Percentiles rank a stretch among this genome's conserved stretches.
Evolutionary conservation across 2,888 invertebrate genomes (phyloP).

Genomic region (Melanargia galathea): DNA sequence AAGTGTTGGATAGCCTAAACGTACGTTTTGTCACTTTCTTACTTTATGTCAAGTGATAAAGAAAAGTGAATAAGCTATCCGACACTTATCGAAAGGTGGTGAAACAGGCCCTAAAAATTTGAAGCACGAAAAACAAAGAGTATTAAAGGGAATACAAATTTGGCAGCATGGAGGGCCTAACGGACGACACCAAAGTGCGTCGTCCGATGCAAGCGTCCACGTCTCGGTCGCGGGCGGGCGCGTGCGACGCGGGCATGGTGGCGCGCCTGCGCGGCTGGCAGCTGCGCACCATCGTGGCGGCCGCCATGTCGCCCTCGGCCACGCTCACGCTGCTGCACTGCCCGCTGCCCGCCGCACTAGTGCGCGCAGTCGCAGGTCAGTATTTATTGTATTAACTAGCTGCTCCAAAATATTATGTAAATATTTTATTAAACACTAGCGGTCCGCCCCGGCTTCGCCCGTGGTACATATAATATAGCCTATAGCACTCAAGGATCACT

Average conservation of each 20-base stretch:
- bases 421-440: too few relatives aligned
- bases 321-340: conserved; percentile 89
- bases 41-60: too few relatives aligned
- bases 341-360: conserved; percentile 86
- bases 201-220: conserved; percentile 39
- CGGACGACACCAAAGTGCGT: conserved; percentile 86
- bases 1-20: too few relatives aligned
- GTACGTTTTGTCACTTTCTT: too few relatives aligned
- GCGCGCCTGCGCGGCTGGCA: conserved; percentile 82
- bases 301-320: conserved; percentile 90
- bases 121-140: too few relatives aligned
- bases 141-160: not conserved
- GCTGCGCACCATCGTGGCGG: conserved; percentile 89
- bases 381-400: not conserved
- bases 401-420: too few relatives aligned
- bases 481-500: too few relatives aligned
- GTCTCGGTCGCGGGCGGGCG: conserved; percentile 33
- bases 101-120: too few relatives aligned
- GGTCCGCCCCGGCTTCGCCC: too few relatives aligned
- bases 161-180: conserved; percentile 82
- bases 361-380: conserved; percentile 58
- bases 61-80: too few relatives aligned
- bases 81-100: too few relatives aligned
- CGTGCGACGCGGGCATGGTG: conserved; percentile 43
- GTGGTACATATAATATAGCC: too few relatives aligned